Evolutionary conservation across 2,113 vertebrate species (phyloP), one percentile per base, ranked within the genome.

Genomic region (Psettodes erumei): DNA sequence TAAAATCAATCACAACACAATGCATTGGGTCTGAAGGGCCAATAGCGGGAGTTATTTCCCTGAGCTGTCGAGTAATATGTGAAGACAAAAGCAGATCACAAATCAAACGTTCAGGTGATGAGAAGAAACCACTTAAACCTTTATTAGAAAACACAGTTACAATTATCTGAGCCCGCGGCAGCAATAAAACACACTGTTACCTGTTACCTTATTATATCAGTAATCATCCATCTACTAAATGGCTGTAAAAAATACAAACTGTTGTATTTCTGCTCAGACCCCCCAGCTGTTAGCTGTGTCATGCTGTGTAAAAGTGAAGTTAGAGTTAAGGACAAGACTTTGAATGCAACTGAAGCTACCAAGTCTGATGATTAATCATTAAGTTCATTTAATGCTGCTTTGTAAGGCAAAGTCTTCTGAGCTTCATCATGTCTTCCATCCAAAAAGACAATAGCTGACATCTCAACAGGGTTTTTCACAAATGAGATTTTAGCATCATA

Each of bases 161-260:
- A 33, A 25, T 48, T 37, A 65, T 43, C 21, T 40, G 19, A 71
- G 55, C 25, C 48, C 21, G 0, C 15, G 16, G 21, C 59, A 33
- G 21, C 53, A 80, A 59, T 62, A 70, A 68, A 55, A 25, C 7
- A 47, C n/a, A 70, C 28, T 1, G 30, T 43, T n/a, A 21, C 28
- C n/a, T n/a, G n/a, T n/a, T n/a, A 27, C 19, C 11, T 47, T 19
- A n/a, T 68, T 30, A 25, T 37, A 23, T 23, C 32, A 21, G 6
- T 38, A 11, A 25, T 70, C 8, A 55, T 11, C 19, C 5, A 38
- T 4, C 15, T 65, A 6, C 8, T 47, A 30, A 53, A 16, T 43
- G 6, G 43, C 53, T 47, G 5, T 64, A 33, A 48, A 12, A 60
- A 18, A 7, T 3, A 51, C 12, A 5, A 63, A 18, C 10, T 54